Percentiles rank a stretch among this genome's conserved stretches.
phyloP scores from a whole-genome alignment of 2,797 vertebrate species.

The Rhynchonycteris naso region DNA sequence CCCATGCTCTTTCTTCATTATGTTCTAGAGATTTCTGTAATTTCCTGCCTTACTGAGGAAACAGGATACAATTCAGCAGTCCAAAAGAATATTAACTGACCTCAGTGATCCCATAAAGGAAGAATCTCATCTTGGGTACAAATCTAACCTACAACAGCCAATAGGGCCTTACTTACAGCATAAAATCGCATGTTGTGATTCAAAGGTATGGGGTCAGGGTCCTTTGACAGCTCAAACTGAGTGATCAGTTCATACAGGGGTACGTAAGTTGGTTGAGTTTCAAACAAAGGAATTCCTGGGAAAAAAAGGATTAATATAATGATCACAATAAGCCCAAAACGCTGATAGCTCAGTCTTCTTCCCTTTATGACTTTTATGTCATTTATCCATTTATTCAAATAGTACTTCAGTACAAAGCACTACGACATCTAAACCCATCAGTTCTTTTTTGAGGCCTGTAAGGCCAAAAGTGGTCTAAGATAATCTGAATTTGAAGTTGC shows the following conservation, averaged over 20 bases:
- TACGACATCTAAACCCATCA: not conserved
- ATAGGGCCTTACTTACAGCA: conserved; percentile 89
- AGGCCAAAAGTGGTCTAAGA: not conserved
- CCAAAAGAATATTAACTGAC: conserved; percentile 38
- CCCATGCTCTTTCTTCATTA: not conserved
- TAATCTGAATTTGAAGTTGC: conserved; percentile 38
- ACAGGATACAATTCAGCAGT: not conserved
- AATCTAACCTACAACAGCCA: conserved; percentile 3
- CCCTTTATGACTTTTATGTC: conserved; percentile 19
- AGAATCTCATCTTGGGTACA: conserved; percentile 17
- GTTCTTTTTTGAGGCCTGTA: not conserved
- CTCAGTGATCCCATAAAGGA: conserved; percentile 34
- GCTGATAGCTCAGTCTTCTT: conserved; percentile 16
- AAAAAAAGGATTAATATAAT: conserved; percentile 52
- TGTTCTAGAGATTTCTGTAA: conserved; percentile 24
- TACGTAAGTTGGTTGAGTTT: conserved; percentile 89
- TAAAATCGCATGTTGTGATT: conserved; percentile 96
- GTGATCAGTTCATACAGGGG: conserved; percentile 95
- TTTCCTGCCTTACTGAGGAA: conserved; percentile 39
- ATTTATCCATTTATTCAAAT: conserved; percentile 3
- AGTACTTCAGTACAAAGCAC: conserved; percentile 28
- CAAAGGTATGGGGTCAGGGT: conserved; percentile 85
- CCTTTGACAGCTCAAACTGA: conserved; percentile 94
- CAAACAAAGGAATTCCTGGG: conserved; percentile 95
- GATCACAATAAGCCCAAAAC: conserved; percentile 29